Evolutionary conservation across 1,140 invertebrate species (phyloP).

Genomic region (Lordiphosa collinella): DNA sequence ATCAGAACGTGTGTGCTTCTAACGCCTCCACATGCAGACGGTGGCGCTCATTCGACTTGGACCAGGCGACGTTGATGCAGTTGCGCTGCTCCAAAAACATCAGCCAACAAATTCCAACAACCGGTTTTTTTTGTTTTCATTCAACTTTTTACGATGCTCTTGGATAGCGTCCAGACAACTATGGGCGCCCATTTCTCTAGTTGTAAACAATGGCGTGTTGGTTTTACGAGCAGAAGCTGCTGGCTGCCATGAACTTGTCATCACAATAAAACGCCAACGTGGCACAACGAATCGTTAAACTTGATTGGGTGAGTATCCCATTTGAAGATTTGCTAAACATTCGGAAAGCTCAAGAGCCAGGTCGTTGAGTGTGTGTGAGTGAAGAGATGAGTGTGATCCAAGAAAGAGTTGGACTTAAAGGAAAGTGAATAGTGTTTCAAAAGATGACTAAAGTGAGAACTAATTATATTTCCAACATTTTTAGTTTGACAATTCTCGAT

Average conservation of each 20-base stretch:
- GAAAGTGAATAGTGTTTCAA: too few species aligned
- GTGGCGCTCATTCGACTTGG: conserved; percentile 66
- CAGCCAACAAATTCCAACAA: conserved; percentile 4
- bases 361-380: too few species aligned
- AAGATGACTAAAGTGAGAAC: too few species aligned
- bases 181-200: conserved; percentile 23
- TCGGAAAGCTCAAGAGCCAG: too few species aligned
- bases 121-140: conserved; percentile 38
- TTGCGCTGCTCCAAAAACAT: conserved; percentile 15
- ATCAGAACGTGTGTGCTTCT: conserved; percentile 21
- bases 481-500: too few species aligned
- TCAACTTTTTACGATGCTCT: conserved; percentile 53
- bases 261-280: conserved; percentile 50
- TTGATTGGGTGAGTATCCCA: conserved; percentile 56
- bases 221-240: conserved; percentile 24
- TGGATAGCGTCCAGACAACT: conserved; percentile 32
- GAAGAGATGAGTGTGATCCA: too few species aligned
- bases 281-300: conserved; percentile 27
- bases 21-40: conserved; percentile 60
- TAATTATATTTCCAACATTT: too few species aligned
- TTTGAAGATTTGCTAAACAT: conserved; percentile 24
- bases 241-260: conserved; percentile 28
- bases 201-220: conserved; percentile 45
- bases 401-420: too few species aligned
- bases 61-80: conserved; percentile 59